Conservation (phyloP, 2,113 vertebrate genomes). For the Cathartes aura region DNA sequence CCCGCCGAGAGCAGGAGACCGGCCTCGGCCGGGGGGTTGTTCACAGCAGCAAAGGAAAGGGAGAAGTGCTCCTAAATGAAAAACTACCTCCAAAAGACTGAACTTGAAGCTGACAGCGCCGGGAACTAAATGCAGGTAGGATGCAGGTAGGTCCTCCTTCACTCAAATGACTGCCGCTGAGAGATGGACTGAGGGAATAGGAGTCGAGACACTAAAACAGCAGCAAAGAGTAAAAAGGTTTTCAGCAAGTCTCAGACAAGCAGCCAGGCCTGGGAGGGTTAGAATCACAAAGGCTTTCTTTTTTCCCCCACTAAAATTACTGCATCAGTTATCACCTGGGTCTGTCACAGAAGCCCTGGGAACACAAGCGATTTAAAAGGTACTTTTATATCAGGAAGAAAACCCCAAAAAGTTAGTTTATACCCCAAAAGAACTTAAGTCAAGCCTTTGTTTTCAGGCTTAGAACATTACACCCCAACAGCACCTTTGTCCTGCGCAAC, state of each 20-base stretch:
- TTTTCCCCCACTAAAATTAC: too few species aligned
- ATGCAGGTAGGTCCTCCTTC: too few species aligned
- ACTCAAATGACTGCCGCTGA: too few species aligned
- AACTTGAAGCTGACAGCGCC: not conserved
- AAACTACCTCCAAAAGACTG: not conserved
- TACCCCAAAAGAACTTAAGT: too few species aligned
- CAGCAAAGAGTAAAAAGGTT: not conserved
- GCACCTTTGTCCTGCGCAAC: accelerated
- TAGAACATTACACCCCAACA: not conserved
- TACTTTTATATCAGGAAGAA: not conserved
- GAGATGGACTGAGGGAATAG: not conserved
- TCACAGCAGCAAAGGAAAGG: not conserved
- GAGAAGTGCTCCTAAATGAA: not conserved
- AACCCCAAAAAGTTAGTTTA: not conserved
- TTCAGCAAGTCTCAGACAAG: not conserved
- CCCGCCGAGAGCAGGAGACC: not conserved
- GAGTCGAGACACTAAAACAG: not conserved
- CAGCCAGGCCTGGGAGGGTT: not conserved
- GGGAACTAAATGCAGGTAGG: too few species aligned
- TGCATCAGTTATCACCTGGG: not conserved
- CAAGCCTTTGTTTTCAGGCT: not conserved
- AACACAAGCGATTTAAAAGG: not conserved
- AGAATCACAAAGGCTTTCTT: not conserved
- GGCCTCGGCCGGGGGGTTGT: not conserved
- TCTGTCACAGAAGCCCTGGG: not conserved